A percentile compares a stretch with the other conserved stretches of the same genome.
Evolutionary conservation across 37 sponge, comb jelly and placozoan genomes (phyloP).

Genomic region (Beroe forskalii): DNA sequence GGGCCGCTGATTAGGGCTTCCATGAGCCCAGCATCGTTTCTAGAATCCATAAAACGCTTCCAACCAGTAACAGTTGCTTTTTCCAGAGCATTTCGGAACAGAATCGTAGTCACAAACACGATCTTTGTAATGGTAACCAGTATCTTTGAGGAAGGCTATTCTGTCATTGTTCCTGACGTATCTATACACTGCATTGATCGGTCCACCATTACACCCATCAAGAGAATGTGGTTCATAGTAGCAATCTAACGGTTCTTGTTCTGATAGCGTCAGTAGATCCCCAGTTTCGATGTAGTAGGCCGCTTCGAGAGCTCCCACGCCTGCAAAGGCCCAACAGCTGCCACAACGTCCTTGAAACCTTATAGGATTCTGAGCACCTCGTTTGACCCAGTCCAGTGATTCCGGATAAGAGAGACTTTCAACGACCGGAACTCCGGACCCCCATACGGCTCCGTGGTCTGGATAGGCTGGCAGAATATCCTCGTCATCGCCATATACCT

Average conservation of each 20-base stretch:
- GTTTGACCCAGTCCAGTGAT: neutral
- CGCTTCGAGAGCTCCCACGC: neutral
- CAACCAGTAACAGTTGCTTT: neutral
- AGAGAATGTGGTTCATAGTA: neutral
- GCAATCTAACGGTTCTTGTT: neutral
- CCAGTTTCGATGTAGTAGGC: neutral
- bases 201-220: neutral
- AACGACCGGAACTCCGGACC: too few relatives aligned
- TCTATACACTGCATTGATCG: neutral
- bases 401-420: too few relatives aligned
- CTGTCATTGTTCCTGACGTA: neutral
- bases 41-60: neutral
- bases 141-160: neutral
- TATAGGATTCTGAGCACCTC: neutral
- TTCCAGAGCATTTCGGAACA: neutral
- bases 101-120: neutral
- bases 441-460: neutral
- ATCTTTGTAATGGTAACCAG: neutral
- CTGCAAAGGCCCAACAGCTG: neutral
- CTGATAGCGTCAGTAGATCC: neutral
- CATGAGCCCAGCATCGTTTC: neutral
- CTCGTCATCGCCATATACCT: neutral
- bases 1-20: neutral
- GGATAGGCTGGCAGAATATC: neutral
- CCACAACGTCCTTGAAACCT: neutral